These are phyloP conservation scores for Tridacna gigas DNA, from an alignment of 2,888 invertebrate genomes.

Conservation along the genomic window DNA sequence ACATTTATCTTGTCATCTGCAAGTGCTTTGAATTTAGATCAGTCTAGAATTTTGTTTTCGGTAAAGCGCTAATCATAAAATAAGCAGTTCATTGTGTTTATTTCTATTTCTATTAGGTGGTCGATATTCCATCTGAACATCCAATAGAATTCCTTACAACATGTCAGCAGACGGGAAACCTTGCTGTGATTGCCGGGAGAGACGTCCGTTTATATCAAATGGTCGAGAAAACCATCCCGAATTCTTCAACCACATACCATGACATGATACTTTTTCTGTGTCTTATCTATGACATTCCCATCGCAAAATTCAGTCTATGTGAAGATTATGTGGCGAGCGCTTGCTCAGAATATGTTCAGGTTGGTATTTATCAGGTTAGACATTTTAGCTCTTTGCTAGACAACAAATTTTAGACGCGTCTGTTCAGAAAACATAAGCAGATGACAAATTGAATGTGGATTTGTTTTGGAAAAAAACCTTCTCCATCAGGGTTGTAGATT, in stretches of 20 bases:
- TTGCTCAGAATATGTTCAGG: constrained; percentile 88
- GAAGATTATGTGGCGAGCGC: constrained; percentile 90
- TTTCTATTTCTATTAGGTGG: constrained; percentile 87
- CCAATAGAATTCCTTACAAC: constrained; percentile 69
- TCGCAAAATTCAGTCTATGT: constrained; percentile 87
- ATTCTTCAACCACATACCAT: constrained; percentile 70
- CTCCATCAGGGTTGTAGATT: too few species aligned
- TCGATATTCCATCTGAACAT: constrained; percentile 89
- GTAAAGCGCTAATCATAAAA: too few species aligned
- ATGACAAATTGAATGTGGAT: too few species aligned
- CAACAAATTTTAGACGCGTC: too few species aligned
- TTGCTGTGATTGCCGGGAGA: constrained; percentile 85
- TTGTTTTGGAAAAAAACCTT: too few species aligned
- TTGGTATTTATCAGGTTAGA: too few species aligned
- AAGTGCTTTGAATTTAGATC: too few species aligned
- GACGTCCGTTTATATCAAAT: constrained; percentile 87
- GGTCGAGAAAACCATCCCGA: constrained; percentile 75
- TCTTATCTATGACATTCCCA: constrained; percentile 88
- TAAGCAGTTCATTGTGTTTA: too few species aligned
- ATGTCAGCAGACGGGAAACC: constrained; percentile 82
- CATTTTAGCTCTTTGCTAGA: too few species aligned
- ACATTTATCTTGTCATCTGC: too few species aligned
- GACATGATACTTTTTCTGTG: constrained; percentile 86
- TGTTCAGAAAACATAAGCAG: too few species aligned
- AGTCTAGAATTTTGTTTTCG: too few species aligned